Conservation (phyloP, 2,888 invertebrate genomes). For the Diachrysia chrysitis region DNA sequence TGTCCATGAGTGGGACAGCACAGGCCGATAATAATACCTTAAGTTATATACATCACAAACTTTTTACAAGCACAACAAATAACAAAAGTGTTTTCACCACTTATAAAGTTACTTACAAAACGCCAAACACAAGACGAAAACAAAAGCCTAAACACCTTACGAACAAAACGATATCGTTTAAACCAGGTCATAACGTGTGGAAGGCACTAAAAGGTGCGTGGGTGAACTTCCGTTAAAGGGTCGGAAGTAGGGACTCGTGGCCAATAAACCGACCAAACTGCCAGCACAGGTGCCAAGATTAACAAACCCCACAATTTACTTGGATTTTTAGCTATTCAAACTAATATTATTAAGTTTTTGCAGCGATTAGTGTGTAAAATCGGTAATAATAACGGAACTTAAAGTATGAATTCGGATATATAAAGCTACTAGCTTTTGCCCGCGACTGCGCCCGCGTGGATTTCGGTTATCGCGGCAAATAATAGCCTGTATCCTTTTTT, state of each 20-base stretch:
- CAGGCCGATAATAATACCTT: too few species aligned
- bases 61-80: too few species aligned
- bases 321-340: conserved; percentile 23
- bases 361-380: background rate
- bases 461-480: too few species aligned
- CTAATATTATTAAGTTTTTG: conserved; percentile 6
- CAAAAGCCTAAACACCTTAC: conserved; percentile 46
- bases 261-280: conserved; percentile 54
- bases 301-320: conserved; percentile 16
- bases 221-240: conserved; percentile 70
- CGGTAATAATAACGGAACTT: background rate
- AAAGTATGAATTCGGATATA: too few species aligned
- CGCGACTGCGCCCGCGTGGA: too few species aligned
- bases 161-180: conserved; percentile 41
- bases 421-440: too few species aligned
- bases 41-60: too few species aligned
- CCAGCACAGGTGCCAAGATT: conserved; percentile 49
- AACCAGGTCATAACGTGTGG: conserved; percentile 55
- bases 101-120: conserved; percentile 8
- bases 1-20: too few species aligned
- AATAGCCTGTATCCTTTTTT: too few species aligned
- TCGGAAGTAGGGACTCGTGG: conserved; percentile 61
- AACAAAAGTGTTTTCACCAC: too few species aligned
- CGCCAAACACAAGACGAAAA: conserved; percentile 34
- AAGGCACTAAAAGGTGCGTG: conserved; percentile 74